phyloP scores from a whole-genome alignment of 2,888 invertebrate species.

The Ennomos erosarius region DNA sequence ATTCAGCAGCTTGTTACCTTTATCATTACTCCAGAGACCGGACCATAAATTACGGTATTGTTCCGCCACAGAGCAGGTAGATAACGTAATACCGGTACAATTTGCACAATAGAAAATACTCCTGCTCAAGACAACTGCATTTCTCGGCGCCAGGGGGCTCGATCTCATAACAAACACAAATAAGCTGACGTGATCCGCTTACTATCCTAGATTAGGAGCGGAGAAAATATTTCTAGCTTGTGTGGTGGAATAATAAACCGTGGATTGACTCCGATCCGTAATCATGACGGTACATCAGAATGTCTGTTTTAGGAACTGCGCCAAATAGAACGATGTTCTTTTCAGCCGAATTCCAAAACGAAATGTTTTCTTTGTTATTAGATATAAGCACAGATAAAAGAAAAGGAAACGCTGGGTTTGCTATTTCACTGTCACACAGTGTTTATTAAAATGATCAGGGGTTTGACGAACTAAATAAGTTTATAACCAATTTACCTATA shows the following conservation, averaged over 20 bases:
- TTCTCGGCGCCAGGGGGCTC: slow-evolving; percentile 65
- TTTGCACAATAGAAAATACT: slow-evolving; percentile 59
- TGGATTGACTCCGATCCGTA: slow-evolving; percentile 13
- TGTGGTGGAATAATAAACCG: slow-evolving; percentile 26
- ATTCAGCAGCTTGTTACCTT: slow-evolving; percentile 65
- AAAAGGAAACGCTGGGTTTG: too few species aligned
- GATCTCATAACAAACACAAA: slow-evolving; percentile 83
- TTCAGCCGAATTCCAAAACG: too few species aligned
- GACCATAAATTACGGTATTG: slow-evolving; percentile 67
- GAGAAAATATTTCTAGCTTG: slow-evolving; percentile 67
- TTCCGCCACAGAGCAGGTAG: slow-evolving; percentile 46
- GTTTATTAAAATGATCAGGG: too few species aligned
- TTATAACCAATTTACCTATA: too few species aligned
- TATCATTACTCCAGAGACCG: slow-evolving; percentile 63
- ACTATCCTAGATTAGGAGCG: slow-evolving; percentile 74
- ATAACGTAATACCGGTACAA: slow-evolving; percentile 48
- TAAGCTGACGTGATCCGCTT: slow-evolving; percentile 84
- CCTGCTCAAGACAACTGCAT: slow-evolving; percentile 49
- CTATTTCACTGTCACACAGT: too few species aligned
- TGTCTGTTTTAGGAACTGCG: not conserved
- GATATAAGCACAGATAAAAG: too few species aligned
- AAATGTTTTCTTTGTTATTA: too few species aligned
- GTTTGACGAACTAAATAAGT: too few species aligned
- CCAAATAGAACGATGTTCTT: too few species aligned
- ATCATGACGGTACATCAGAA: slow-evolving; percentile 21